Conservation (phyloP, 2,797 vertebrate genomes). For the Enteromius viviparus region DNA sequence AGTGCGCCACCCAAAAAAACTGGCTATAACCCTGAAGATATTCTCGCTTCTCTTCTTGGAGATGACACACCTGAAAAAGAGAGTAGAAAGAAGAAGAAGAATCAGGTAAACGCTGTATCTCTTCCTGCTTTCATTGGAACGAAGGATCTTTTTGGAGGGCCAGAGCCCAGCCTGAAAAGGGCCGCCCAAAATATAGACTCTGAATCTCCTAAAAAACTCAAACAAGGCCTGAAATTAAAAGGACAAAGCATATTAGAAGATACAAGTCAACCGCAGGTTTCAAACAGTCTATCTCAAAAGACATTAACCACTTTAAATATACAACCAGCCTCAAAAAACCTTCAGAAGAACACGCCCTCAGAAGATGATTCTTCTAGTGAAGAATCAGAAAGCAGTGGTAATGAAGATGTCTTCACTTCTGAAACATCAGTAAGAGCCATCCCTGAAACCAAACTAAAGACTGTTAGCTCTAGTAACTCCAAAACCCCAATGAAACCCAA, state of each 20-base stretch:
- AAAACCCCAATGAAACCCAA: not conserved
- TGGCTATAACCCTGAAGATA: constrained; percentile 81
- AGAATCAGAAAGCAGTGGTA: constrained; percentile 41
- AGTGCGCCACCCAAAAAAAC: constrained; percentile 54
- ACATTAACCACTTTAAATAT: not conserved
- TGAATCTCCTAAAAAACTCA: constrained; percentile 61
- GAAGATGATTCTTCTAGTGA: constrained; percentile 46
- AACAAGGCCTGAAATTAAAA: constrained; percentile 26
- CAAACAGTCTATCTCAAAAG: constrained; percentile 6
- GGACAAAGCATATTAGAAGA: constrained; percentile 30
- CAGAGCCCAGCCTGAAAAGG: constrained; percentile 43
- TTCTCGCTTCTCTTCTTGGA: constrained; percentile 82
- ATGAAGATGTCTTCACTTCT: not conserved
- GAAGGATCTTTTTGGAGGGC: constrained; percentile 67
- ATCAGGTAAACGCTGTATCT: constrained; percentile 55
- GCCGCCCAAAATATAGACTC: constrained; percentile 23
- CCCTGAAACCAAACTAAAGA: not conserved
- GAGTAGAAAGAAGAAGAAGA: constrained; percentile 47
- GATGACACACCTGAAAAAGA: constrained; percentile 72
- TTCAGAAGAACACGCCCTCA: not conserved
- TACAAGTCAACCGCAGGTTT: constrained; percentile 23
- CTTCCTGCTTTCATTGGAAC: constrained; percentile 87
- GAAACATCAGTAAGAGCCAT: not conserved
- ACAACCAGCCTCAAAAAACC: not conserved
- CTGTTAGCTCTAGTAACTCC: not conserved